A percentile compares a stretch with the other conserved stretches of the same genome.
phyloP scores from a whole-genome alignment of 2,888 invertebrate genomes.

The Standfussiana lucernea region DNA sequence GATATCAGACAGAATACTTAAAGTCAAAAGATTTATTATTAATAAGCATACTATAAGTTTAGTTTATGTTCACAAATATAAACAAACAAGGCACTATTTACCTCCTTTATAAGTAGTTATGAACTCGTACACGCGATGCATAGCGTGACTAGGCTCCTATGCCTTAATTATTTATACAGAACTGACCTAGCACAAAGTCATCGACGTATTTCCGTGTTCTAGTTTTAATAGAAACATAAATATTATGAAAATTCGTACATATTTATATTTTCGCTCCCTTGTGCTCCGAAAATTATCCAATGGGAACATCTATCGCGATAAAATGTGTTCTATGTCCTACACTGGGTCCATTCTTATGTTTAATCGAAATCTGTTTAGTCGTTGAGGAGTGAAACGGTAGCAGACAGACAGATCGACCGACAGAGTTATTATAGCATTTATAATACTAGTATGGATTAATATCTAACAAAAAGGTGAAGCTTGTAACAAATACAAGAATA shows the following conservation, averaged over 20 bases:
- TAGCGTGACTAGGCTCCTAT: slow-evolving; percentile 12
- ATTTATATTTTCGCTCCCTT: not conserved
- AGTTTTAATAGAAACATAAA: slow-evolving; percentile 5
- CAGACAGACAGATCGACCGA: not conserved
- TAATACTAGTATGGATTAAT: not conserved
- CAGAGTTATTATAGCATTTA: not conserved
- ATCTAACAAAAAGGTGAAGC: not conserved
- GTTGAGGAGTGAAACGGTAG: too few species aligned
- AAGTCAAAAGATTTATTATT: slow-evolving; percentile 29
- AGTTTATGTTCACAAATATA: slow-evolving; percentile 17
- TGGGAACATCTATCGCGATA: not conserved
- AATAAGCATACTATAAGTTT: not conserved
- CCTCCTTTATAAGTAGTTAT: slow-evolving; percentile 5
- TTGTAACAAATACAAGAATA: not conserved
- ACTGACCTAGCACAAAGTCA: slow-evolving; percentile 49
- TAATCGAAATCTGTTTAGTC: too few species aligned
- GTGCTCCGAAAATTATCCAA: not conserved
- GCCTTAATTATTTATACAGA: slow-evolving; percentile 16
- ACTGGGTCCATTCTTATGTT: not conserved
- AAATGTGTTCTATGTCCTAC: not conserved
- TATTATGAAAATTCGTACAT: not conserved
- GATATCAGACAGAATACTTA: slow-evolving; percentile 3
- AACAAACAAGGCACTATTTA: slow-evolving; percentile 16
- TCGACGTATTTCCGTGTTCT: slow-evolving; percentile 29
- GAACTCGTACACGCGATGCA: slow-evolving; percentile 36